Evolutionary conservation across 1,140 invertebrate species (phyloP).

Genomic region (Rhyzopertha dominica): DNA sequence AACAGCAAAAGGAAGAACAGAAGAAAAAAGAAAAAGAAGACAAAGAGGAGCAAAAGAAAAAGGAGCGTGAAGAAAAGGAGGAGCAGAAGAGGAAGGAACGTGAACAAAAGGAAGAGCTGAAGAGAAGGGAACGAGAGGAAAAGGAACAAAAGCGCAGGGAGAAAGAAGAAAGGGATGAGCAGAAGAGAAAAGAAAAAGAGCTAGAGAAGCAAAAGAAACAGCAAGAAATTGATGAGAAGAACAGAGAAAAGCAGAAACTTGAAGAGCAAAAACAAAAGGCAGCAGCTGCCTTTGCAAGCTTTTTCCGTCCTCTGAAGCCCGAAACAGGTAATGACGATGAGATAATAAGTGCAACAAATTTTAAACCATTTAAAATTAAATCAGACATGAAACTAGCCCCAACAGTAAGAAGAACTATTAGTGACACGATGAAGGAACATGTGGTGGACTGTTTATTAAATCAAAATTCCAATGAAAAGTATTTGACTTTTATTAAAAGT

Average conservation of each 20-base stretch:
- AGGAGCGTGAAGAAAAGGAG: conserved; percentile 47
- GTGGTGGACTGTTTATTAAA: conserved; percentile 51
- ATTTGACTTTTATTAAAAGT: conserved; percentile 56
- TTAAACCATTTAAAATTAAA: conserved; percentile 71
- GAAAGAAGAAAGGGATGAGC: conserved; percentile 44
- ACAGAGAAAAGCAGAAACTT: conserved; percentile 53
- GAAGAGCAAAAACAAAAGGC: conserved; percentile 68
- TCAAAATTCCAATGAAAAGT: conserved; percentile 49
- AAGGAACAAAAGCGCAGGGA: conserved; percentile 48
- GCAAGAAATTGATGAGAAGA: conserved; percentile 56
- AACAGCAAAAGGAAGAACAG: conserved; percentile 46
- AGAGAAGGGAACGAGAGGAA: conserved; percentile 53
- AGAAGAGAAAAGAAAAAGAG: conserved; percentile 44
- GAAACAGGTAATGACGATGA: conserved; percentile 35
- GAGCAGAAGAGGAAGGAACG: conserved; percentile 51
- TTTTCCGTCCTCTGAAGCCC: conserved; percentile 69
- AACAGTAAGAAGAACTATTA: conserved; percentile 50
- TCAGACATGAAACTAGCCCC: conserved; percentile 85
- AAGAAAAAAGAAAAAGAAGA: conserved; percentile 33
- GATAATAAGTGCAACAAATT: conserved; percentile 47
- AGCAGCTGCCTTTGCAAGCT: conserved; percentile 70
- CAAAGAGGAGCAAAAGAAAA: conserved; percentile 28
- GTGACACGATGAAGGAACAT: conserved; percentile 46
- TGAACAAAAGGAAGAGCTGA: conserved; percentile 49
- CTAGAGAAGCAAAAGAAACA: conserved; percentile 50